Base-by-base conservation (phyloP, 2,797 vertebrate species). In the Brachymystax lenok region DNA sequence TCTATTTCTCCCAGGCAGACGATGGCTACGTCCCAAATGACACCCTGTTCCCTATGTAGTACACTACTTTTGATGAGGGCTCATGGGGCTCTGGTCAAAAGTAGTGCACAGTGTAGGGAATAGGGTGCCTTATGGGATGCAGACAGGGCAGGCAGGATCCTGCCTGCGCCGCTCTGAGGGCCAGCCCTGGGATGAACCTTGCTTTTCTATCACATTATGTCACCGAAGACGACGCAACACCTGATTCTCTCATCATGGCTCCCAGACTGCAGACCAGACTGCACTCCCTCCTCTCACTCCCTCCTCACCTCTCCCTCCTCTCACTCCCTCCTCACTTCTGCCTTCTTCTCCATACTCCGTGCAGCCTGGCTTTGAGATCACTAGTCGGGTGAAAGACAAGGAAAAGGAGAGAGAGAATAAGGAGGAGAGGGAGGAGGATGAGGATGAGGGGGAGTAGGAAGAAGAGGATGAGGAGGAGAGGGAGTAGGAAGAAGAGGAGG, bases 161-260 rank as follows among this genome's bases (percentile, higher is more conserved):
- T 3, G 16, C 8, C 56, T n/a, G 56, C 19, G 33, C 19, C 17
- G 13, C 63, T 63, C 7, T 13, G 21, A 35, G 70, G 54, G 33
- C 51, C 83, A 14, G 71, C 83, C 78, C 85, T 90, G 56, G 46
- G 52, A 72, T 69, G 84, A 83, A 73, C 76, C 59, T 50, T 24
- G 68, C 71, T 82, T 92, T 92, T 89, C 84, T 81, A 83, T 87
- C 85, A 90, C 88, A 89, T 92, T 82, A 92, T 91, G 84, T 91
- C 83, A 83, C 79, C 88, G 92, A 92, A 88, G 28, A 87, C 84
- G 84, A 87, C 83, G 76, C 83, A 86, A 80, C 90, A 93, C 93
- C 94, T 96, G 95, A 91, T 92, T 95, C 94, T 90, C 92, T 92
- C 91, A 90, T 96, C 94, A 89, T 69, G 71, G 30, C 50, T 69